Conservation (phyloP, 2,888 invertebrate genomes). For the Himalopsyche japonica region DNA sequence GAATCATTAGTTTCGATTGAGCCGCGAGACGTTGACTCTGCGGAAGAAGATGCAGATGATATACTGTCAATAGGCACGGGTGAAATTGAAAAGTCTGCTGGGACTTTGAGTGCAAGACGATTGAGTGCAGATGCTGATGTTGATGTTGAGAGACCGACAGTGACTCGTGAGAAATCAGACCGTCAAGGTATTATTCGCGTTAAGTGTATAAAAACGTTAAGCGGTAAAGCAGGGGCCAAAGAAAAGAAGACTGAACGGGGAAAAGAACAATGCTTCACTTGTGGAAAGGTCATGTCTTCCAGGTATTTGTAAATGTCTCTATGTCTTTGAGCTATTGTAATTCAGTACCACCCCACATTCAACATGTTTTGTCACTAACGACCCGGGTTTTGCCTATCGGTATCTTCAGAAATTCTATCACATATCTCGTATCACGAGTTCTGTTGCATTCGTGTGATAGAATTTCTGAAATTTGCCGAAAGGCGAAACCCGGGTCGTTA, state of each 20-base stretch:
- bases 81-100: neutral
- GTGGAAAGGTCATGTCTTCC: constrained; percentile 60
- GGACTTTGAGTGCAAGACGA: neutral
- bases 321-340: neutral
- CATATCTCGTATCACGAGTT: no score
- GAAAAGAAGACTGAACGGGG: constrained; percentile 41
- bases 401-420: no score
- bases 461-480: no score
- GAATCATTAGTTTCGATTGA: neutral
- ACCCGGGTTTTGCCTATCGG: no score
- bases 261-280: constrained; percentile 55
- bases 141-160: neutral
- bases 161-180: neutral
- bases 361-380: no score
- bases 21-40: neutral
- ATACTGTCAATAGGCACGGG: neutral
- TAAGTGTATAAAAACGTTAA: neutral
- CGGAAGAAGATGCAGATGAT: neutral
- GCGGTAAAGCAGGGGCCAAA: neutral
- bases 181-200: neutral
- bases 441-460: no score
- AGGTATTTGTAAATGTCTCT: constrained; percentile 44
- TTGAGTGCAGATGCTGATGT: neutral
- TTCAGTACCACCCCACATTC: neutral
- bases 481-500: no score